Evolutionary conservation across 64 coral and sea anemone genomes (phyloP).

Genomic region (Exaiptasia diaphana): DNA sequence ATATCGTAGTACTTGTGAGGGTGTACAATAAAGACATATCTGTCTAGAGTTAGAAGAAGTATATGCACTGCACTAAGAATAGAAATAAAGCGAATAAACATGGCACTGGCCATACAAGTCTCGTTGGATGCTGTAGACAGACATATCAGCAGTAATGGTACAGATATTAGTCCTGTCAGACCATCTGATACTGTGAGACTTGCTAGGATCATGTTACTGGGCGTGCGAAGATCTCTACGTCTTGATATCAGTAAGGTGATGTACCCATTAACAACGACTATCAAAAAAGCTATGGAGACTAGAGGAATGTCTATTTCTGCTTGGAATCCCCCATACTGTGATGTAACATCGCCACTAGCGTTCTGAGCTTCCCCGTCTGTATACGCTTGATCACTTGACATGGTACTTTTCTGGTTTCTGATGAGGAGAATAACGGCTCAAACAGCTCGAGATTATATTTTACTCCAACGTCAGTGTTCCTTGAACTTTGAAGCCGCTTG

Average conservation of each 20-base stretch:
- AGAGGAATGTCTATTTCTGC: not conserved
- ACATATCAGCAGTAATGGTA: conserved; percentile 43
- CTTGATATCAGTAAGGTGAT: conserved; percentile 9
- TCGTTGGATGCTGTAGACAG: not conserved
- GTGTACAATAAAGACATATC: conserved; percentile 45
- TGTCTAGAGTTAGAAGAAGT: conserved; percentile 28
- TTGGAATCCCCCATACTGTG: not conserved
- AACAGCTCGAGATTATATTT: too few relatives aligned
- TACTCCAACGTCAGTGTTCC: too few relatives aligned
- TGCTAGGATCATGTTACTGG: conserved; percentile 47
- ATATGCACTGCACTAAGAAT: conserved; percentile 41
- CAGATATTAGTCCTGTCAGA: conserved; percentile 18
- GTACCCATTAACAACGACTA: conserved; percentile 23
- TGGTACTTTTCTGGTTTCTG: too few relatives aligned
- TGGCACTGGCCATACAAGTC: not conserved
- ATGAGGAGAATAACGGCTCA: too few relatives aligned
- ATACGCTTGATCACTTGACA: too few relatives aligned
- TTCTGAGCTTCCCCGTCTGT: too few relatives aligned
- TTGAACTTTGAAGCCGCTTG: too few relatives aligned
- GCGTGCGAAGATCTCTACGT: not conserved
- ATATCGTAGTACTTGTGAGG: conserved; percentile 45
- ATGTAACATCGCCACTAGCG: too few relatives aligned
- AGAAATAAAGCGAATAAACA: conserved; percentile 38
- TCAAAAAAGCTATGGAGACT: not conserved
- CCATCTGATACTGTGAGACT: conserved; percentile 51